These are phyloP conservation scores for Oryzias dopingdopingensis DNA, from an alignment of 2,797 vertebrate genomes.

Conservation along the genomic window DNA sequence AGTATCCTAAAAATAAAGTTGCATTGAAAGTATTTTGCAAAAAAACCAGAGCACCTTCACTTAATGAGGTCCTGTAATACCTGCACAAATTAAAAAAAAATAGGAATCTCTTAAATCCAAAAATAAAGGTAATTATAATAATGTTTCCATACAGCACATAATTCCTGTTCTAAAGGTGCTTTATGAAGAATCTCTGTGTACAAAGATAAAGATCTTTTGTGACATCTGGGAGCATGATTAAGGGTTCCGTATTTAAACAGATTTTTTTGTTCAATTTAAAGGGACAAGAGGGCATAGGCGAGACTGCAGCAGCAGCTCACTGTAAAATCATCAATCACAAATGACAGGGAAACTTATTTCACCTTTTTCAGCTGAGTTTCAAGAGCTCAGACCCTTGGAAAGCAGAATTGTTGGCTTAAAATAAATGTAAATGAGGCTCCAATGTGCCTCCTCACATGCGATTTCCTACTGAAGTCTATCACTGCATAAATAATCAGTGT, in stretches of 20 bases:
- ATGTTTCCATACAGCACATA: too few relatives aligned
- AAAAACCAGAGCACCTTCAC: conserved; percentile 21
- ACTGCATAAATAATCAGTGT: conserved; percentile 25
- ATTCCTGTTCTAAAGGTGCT: too few relatives aligned
- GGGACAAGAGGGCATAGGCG: background rate
- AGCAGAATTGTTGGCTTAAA: conserved; percentile 18
- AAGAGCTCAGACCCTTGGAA: conserved; percentile 1
- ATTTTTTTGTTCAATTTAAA: conserved; percentile 36
- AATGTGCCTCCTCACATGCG: conserved; percentile 31
- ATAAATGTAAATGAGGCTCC: conserved; percentile 12
- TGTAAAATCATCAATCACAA: conserved; percentile 31
- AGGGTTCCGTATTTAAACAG: conserved; percentile 14
- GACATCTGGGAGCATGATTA: background rate
- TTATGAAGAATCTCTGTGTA: too few relatives aligned
- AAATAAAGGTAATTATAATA: too few relatives aligned
- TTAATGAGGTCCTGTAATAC: conserved; percentile 63
- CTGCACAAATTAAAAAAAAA: conserved; percentile 23
- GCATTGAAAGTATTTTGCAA: conserved; percentile 3
- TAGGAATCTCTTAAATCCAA: too few relatives aligned
- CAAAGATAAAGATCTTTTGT: too few relatives aligned
- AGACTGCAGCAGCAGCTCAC: conserved; percentile 3
- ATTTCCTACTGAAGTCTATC: conserved; percentile 31
- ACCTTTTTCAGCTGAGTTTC: conserved; percentile 14
- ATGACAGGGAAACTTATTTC: conserved; percentile 15
- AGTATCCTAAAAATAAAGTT: conserved; percentile 34